Evolutionary conservation across 2,113 vertebrate genomes (phyloP).

Genomic region (Alligator sinensis): DNA sequence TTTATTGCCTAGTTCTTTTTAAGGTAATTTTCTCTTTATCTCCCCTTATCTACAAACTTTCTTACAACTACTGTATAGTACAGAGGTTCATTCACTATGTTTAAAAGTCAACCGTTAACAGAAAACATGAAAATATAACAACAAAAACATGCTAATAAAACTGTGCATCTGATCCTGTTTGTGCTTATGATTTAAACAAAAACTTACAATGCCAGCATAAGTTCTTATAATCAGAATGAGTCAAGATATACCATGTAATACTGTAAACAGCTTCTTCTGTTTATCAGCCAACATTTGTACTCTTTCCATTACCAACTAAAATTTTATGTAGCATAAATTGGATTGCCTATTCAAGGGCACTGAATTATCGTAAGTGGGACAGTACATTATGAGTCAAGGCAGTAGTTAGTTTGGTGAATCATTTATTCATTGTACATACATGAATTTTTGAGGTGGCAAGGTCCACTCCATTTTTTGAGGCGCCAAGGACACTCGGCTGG

Average conservation of each 20-base stretch:
- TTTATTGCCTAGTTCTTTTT: slow-evolving; percentile 64
- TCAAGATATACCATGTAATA: neutral
- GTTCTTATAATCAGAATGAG: slow-evolving; percentile 33
- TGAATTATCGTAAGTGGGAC: neutral
- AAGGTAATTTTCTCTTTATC: slow-evolving; percentile 25
- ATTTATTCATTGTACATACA: neutral
- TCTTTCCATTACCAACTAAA: neutral
- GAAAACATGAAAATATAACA: slow-evolving; percentile 49
- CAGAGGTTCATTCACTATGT: slow-evolving; percentile 8
- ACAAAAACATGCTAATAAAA: slow-evolving; percentile 49
- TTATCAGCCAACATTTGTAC: slow-evolving; percentile 3
- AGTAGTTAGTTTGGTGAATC: neutral
- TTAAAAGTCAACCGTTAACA: slow-evolving; percentile 56
- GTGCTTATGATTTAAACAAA: neutral
- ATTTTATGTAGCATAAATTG: neutral
- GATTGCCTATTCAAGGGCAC: neutral
- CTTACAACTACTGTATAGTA: slow-evolving; percentile 44
- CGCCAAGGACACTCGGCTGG: neutral
- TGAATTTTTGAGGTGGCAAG: neutral
- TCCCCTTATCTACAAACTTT: neutral
- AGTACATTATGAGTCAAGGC: neutral
- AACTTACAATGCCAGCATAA: neutral
- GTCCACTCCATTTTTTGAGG: neutral
- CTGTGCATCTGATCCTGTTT: slow-evolving; percentile 36
- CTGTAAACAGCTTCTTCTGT: slow-evolving; percentile 4